These are phyloP conservation scores for Lophura nycthemera DNA, from an alignment of 2,113 vertebrate genomes.

Conservation along the genomic window DNA sequence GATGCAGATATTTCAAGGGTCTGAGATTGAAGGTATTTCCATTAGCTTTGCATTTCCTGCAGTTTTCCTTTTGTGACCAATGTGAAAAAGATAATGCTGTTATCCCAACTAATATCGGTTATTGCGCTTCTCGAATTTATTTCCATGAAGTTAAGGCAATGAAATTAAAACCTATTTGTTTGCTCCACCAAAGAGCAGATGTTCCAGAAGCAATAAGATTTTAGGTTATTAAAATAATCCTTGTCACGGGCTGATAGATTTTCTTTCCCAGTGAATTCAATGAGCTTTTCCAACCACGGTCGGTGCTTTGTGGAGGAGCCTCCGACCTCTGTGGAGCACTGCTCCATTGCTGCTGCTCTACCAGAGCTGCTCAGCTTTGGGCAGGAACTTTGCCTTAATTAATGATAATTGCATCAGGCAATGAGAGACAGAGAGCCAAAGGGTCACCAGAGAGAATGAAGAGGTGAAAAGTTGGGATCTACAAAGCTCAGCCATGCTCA, in stretches of 20 bases:
- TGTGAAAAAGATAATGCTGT: background rate
- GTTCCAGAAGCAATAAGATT: background rate
- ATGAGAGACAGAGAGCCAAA: fast-evolving
- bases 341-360: background rate
- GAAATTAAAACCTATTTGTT: background rate
- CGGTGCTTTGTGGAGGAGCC: fast-evolving
- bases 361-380: background rate
- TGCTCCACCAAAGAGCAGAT: background rate
- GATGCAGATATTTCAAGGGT: background rate
- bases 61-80: background rate
- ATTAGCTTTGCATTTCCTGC: background rate
- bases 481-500: background rate
- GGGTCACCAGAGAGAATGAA: background rate
- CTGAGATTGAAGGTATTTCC: background rate
- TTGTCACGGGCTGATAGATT: background rate
- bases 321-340: fast-evolving
- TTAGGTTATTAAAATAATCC: background rate
- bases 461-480: background rate
- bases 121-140: background rate
- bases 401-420: background rate
- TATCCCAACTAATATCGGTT: background rate
- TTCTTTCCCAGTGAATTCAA: background rate
- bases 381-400: background rate
- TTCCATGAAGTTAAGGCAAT: background rate
- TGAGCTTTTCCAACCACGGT: background rate